Conservation (phyloP, 2,797 vertebrate genomes). For the Simalia tracyae region DNA sequence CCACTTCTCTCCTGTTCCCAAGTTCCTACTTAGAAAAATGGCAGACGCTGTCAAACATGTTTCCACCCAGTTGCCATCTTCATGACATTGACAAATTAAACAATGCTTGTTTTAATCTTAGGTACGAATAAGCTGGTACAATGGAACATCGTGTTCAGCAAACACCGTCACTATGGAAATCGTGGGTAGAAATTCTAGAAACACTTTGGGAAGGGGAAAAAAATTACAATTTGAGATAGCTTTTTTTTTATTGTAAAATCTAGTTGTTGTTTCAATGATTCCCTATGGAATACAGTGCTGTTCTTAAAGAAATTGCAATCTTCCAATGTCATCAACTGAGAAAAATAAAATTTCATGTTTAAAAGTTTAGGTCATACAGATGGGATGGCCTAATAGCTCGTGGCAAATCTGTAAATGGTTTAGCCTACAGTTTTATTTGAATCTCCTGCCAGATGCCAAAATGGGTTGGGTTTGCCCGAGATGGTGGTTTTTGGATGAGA, state of each 20-base stretch:
- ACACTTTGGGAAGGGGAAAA: background rate
- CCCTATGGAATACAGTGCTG: background rate
- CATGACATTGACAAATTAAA: conserved; percentile 34
- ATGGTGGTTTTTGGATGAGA: background rate
- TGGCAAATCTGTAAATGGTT: background rate
- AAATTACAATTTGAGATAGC: background rate
- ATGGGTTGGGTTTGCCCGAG: background rate
- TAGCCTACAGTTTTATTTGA: background rate
- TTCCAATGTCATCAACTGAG: background rate
- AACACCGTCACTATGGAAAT: conserved; percentile 21
- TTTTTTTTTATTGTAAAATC: background rate
- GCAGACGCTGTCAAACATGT: conserved; percentile 14
- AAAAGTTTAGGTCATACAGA: background rate
- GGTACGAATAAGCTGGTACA: conserved; percentile 3
- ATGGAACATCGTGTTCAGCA: conserved; percentile 29
- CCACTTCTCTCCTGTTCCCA: conserved; percentile 17
- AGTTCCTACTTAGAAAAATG: conserved; percentile 2
- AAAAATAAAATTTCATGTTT: background rate
- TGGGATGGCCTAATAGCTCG: background rate
- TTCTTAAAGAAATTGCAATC: background rate
- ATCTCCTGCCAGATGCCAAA: background rate
- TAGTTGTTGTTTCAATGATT: conserved; percentile 23
- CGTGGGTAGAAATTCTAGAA: conserved; percentile 8
- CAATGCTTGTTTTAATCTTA: conserved; percentile 25
- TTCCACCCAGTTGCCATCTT: conserved; percentile 18